A percentile compares a stretch with the other conserved stretches of the same genome.
Evolutionary conservation across 2,888 invertebrate genomes (phyloP).

Genomic region (Myopa testacea): DNA sequence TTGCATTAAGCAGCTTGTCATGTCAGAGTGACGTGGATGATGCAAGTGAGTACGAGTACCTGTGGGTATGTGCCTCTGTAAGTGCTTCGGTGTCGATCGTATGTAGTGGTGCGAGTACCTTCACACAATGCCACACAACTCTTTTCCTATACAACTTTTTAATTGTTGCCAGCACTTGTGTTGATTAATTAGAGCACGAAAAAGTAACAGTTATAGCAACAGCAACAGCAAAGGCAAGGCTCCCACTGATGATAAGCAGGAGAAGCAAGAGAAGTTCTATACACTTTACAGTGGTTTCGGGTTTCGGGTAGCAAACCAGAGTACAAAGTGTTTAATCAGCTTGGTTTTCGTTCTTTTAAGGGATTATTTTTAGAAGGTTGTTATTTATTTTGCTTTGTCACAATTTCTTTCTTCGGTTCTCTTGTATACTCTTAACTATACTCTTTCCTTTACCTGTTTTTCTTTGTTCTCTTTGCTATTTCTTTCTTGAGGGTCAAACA

Average conservation of each 20-base stretch:
- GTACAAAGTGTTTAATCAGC: not conserved
- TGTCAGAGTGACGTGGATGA: not conserved
- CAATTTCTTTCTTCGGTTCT: not conserved
- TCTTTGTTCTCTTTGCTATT: no score
- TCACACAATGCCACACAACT: not conserved
- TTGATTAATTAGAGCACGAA: not conserved
- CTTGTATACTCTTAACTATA: not conserved
- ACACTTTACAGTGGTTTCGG: no score
- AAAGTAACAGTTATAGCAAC: not conserved
- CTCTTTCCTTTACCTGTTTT: not conserved
- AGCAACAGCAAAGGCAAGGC: not conserved
- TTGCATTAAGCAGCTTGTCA: not conserved
- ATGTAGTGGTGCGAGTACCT: not conserved
- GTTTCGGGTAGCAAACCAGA: not conserved
- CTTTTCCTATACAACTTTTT: not conserved
- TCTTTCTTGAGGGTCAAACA: no score
- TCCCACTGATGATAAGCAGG: no score
- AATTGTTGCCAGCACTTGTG: not conserved
- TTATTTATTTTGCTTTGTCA: not conserved
- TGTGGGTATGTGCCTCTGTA: constrained; percentile 13
- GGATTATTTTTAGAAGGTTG: not conserved
- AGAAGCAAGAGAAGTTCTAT: no score
- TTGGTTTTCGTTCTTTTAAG: no score
- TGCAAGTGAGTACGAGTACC: not conserved
- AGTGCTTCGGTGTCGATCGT: no score